These are phyloP conservation scores for Lathamus discolor DNA, from an alignment of 2,113 vertebrate species.

Conservation along the genomic window DNA sequence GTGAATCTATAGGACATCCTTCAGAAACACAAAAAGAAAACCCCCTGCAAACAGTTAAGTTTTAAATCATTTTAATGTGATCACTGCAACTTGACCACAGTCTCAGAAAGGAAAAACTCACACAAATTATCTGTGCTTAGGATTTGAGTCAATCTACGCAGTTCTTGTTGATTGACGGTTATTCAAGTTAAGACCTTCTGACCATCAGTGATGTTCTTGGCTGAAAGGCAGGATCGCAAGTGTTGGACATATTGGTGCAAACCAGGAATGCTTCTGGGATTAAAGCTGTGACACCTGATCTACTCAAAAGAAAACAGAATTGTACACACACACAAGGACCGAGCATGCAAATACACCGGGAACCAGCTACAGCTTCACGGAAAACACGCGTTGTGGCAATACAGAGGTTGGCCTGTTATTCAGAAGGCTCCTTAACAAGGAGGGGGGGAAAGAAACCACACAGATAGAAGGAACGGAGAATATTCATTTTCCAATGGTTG, in stretches of 20 bases:
- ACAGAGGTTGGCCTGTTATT: not conserved
- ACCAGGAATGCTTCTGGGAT: slow-evolving; percentile 4
- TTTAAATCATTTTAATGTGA: slow-evolving; percentile 66
- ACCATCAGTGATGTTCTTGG: slow-evolving; percentile 20
- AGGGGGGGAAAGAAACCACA: not conserved
- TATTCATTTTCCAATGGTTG: not conserved
- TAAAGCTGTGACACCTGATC: slow-evolving; percentile 32
- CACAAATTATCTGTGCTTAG: slow-evolving; percentile 49
- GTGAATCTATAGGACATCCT: not conserved
- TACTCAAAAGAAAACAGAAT: not conserved
- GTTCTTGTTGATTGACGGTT: not conserved
- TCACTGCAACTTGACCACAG: slow-evolving; percentile 43
- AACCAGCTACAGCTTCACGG: not conserved
- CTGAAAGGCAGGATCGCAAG: slow-evolving; percentile 8
- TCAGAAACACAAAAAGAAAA: slow-evolving; percentile 21
- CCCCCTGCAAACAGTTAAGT: slow-evolving; percentile 19
- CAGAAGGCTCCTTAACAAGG: not conserved
- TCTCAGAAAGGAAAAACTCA: not conserved
- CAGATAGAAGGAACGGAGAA: not conserved
- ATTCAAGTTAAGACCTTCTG: slow-evolving; percentile 41
- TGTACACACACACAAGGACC: not conserved
- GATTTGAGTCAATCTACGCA: slow-evolving; percentile 22
- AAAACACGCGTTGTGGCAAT: not conserved
- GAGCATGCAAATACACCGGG: slow-evolving; percentile 10
- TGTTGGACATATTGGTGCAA: not conserved